Percentiles rank a stretch among this genome's conserved stretches.
Evolutionary conservation across 2,888 invertebrate species (phyloP).

Genomic region (Eupithecia exiguata): DNA sequence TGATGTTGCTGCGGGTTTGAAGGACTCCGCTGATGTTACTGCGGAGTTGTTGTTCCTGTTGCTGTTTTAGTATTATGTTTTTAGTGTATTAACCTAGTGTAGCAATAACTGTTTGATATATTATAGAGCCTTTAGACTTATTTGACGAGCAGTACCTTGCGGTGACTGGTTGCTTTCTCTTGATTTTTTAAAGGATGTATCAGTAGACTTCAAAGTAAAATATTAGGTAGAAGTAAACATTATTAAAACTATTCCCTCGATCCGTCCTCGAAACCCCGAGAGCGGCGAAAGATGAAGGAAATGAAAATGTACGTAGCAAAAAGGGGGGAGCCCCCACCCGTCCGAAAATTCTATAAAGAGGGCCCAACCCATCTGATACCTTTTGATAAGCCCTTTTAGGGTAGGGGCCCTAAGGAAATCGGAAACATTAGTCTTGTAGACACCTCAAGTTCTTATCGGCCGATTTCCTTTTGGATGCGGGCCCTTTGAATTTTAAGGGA

Average conservation of each 20-base stretch:
- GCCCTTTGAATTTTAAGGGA: conserved; percentile 31
- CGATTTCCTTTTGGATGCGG: conserved; percentile 74
- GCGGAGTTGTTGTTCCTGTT: too few species aligned
- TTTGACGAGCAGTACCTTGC: too few species aligned
- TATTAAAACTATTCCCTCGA: conserved; percentile 41
- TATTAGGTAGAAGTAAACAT: too few species aligned
- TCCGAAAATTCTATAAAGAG: conserved; percentile 82
- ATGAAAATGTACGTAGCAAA: conserved; percentile 84
- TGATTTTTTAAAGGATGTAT: too few species aligned
- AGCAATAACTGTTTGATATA: too few species aligned
- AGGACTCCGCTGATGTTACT: too few species aligned
- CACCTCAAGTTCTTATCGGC: conserved; percentile 76
- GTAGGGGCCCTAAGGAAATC: conserved; percentile 49
- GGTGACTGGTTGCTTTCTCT: too few species aligned
- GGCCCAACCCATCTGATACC: conserved; percentile 69
- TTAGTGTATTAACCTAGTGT: too few species aligned
- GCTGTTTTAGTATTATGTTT: too few species aligned
- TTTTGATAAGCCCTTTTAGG: conserved; percentile 78
- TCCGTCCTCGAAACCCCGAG: conserved; percentile 67
- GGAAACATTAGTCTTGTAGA: conserved; percentile 79
- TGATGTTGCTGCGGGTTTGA: too few species aligned
- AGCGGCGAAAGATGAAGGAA: conserved; percentile 84
- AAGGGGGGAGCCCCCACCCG: conserved; percentile 66
- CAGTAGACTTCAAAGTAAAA: neutral
- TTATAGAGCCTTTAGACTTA: too few species aligned